phyloP scores from a whole-genome alignment of 2,797 vertebrate genomes.

The Intellagama lesueurii region DNA sequence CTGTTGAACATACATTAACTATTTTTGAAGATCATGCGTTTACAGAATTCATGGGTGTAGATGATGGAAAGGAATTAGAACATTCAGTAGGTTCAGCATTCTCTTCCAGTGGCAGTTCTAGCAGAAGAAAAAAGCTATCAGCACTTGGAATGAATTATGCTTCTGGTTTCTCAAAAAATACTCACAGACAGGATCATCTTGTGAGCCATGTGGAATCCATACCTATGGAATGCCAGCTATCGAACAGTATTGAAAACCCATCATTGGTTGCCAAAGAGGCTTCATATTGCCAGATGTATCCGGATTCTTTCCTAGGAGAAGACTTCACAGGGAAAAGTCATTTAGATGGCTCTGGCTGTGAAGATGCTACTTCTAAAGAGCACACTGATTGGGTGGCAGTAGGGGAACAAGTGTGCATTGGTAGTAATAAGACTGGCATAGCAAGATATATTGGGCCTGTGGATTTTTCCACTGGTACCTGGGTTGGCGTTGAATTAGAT shows the following conservation, averaged over 20 bases:
- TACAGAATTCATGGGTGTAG: slow-evolving; percentile 94
- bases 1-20: slow-evolving; percentile 70
- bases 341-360: slow-evolving; percentile 79
- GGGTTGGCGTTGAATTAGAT: slow-evolving; percentile 87
- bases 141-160: slow-evolving; percentile 8
- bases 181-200: neutral
- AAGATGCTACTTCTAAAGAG: slow-evolving; percentile 77
- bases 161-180: slow-evolving; percentile 11
- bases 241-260: slow-evolving; percentile 24
- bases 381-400: slow-evolving; percentile 85
- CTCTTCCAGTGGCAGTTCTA: slow-evolving; percentile 62
- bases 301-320: slow-evolving; percentile 47
- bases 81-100: slow-evolving; percentile 71
- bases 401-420: slow-evolving; percentile 86
- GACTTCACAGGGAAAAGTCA: slow-evolving; percentile 65
- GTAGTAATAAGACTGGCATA: slow-evolving; percentile 81
- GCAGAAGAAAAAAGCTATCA: slow-evolving; percentile 39
- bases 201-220: slow-evolving; percentile 37
- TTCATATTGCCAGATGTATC: slow-evolving; percentile 17
- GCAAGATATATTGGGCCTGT: slow-evolving; percentile 86
- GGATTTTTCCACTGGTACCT: slow-evolving; percentile 88
- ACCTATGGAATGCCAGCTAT: slow-evolving; percentile 44
- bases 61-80: slow-evolving; percentile 85
- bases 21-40: slow-evolving; percentile 85
- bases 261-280: slow-evolving; percentile 18